A percentile compares a stretch with the other conserved stretches of the same genome.
phyloP scores from a whole-genome alignment of 2,797 vertebrate genomes.

The Danio albolineatus region DNA sequence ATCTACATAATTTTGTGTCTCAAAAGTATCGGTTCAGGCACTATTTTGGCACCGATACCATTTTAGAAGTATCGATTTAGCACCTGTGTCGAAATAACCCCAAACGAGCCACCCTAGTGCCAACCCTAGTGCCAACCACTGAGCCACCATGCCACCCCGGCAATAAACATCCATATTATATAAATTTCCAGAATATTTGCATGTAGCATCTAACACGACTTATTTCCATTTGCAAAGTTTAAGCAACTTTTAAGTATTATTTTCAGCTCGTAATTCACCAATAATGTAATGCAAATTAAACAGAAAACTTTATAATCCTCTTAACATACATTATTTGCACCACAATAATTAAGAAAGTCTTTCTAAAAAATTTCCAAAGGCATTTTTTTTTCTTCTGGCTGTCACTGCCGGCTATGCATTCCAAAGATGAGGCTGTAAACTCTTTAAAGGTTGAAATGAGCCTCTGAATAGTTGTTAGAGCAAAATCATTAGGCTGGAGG shows the following conservation, averaged over 20 bases:
- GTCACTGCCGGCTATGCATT: background rate
- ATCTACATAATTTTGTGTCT: too few species aligned
- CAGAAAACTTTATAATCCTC: slow-evolving; percentile 12
- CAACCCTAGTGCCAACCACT: too few species aligned
- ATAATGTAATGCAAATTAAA: slow-evolving; percentile 16
- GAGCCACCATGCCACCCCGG: too few species aligned
- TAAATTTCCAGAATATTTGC: background rate
- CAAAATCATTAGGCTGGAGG: slow-evolving; percentile 24
- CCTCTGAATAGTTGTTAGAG: slow-evolving; percentile 16
- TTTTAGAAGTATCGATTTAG: too few species aligned
- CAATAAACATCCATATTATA: background rate
- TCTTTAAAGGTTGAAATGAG: slow-evolving; percentile 43
- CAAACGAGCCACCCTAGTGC: too few species aligned
- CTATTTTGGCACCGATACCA: too few species aligned
- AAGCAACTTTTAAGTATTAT: background rate
- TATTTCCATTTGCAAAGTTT: background rate
- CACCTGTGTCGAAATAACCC: too few species aligned
- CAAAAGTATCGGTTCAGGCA: too few species aligned
- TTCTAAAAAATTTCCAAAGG: slow-evolving; percentile 9
- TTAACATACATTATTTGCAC: slow-evolving; percentile 33
- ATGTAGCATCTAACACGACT: background rate
- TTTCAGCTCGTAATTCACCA: slow-evolving; percentile 2
- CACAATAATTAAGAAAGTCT: slow-evolving; percentile 25
- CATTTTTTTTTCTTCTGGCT: background rate
- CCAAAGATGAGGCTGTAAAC: slow-evolving; percentile 8